Evolutionary conservation across 2,797 vertebrate genomes (phyloP), one percentile per base, ranked within the genome.

Genomic region (Heterohyrax brucei): DNA sequence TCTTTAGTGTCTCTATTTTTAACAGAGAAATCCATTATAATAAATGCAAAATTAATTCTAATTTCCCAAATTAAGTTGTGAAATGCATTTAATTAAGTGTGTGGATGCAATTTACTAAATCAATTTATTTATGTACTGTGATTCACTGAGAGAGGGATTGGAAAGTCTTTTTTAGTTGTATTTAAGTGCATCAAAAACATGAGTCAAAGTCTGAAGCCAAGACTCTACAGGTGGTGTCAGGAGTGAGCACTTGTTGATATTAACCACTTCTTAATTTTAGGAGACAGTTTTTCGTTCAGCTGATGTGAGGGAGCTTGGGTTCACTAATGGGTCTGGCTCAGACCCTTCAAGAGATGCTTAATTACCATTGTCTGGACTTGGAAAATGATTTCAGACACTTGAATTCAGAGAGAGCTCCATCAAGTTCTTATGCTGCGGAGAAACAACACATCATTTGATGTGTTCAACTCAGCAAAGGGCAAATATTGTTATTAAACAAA

Each of bases 11-110:
- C 39, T 95, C 66, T 82, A 0, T 5, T 75, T 97, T 97, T 97
- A n/a, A 8, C 39, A 91, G 1, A 1, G 64, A 94, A 87, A 89
- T 8, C 39, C 72, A 48, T 64, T 96, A 77, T 93, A 56, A 81
- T 95, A 95, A 97, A 93, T 44, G 48, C 1, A 28, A 97, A 97
- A 95, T 79, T 70, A 92, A 86, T 82, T 81, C 24, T 87, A 96
- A 92, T 89, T 97, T 87, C 79, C n/a, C 56, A 33, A 91, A 81
- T 28, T 75, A 95, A n/a, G 88, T 85, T 62, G 76, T 44, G 80
- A 86, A 94, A 66, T 9, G 59, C 24, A 82, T 97, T 96, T 96
- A 88, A 92, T 92, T 92, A 96, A 90, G 84, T 66, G 3, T 22
- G 73, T 86, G 50, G 64, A 73, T 80, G 61, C 39, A 95, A 87